Percentiles rank a stretch among this genome's conserved stretches.
phyloP scores from a whole-genome alignment of 1,140 invertebrate species.

The Leptestheria dahalacensis region DNA sequence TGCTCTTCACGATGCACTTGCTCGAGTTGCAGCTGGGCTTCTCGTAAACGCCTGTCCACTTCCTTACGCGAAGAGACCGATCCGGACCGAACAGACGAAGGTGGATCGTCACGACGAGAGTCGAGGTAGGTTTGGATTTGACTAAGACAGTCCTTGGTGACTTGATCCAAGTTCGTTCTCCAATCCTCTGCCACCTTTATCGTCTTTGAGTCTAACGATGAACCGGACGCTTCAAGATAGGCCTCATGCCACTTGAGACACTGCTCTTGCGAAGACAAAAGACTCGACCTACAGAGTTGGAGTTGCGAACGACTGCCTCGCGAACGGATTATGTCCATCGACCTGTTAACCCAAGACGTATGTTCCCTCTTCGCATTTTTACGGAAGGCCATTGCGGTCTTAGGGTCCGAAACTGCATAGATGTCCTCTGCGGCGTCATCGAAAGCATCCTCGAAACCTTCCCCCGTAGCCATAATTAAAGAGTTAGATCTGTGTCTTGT shows the following conservation, averaged over 20 bases:
- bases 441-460: too few species aligned
- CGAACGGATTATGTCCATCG: neutral
- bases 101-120: neutral
- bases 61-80: neutral
- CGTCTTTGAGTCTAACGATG: neutral
- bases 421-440: neutral
- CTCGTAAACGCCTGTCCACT: neutral
- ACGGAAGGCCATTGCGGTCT: neutral
- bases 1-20: neutral
- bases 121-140: neutral
- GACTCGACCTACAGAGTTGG: neutral
- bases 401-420: neutral
- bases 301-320: neutral
- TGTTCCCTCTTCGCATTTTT: neutral
- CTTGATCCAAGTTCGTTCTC: neutral
- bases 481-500: too few species aligned
- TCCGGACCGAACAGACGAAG: neutral
- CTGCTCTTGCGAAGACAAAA: neutral
- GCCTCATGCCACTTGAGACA: neutral
- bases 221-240: neutral
- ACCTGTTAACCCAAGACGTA: neutral
- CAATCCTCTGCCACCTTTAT: neutral
- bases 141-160: neutral
- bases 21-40: neutral
- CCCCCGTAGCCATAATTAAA: too few species aligned